A percentile compares a stretch with the other conserved stretches of the same genome.
These are phyloP conservation scores for Cherax destructor DNA, from an alignment of 1,140 invertebrate species.

Conservation along the genomic window DNA sequence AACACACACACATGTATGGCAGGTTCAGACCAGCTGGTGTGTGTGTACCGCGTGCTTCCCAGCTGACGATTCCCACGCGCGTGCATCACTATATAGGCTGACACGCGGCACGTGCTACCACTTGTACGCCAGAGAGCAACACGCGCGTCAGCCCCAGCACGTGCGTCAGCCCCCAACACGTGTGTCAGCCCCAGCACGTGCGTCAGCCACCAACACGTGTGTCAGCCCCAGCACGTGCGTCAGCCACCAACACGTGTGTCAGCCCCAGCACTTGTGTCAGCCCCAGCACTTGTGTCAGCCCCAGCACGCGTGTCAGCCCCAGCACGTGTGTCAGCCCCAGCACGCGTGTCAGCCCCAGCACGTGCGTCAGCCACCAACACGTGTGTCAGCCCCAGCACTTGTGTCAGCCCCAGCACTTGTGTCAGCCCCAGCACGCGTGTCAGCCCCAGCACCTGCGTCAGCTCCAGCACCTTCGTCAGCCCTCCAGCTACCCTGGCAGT, in stretches of 20 bases:
- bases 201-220: not conserved
- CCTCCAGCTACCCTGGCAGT: no score
- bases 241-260: slow-evolving; percentile 20
- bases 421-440: no score
- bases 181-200: slow-evolving; percentile 35
- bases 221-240: no score
- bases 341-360: no score
- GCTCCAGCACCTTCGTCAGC: no score
- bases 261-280: no score
- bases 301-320: no score
- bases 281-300: no score
- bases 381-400: not conserved
- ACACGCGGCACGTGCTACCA: slow-evolving; percentile 40
- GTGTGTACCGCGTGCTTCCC: slow-evolving; percentile 26
- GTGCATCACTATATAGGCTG: slow-evolving; percentile 50
- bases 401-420: no score
- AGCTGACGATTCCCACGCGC: slow-evolving; percentile 54
- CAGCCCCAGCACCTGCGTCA: no score
- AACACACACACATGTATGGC: not conserved
- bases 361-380: not conserved
- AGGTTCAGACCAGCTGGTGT: slow-evolving; percentile 5
- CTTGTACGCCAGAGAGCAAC: slow-evolving; percentile 8
- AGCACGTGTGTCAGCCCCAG: slow-evolving; percentile 8
- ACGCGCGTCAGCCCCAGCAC: not conserved
- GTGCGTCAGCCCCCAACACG: no score